Evolutionary conservation across 2,888 invertebrate species (phyloP).

Genomic region (Leptopilina syphax): DNA sequence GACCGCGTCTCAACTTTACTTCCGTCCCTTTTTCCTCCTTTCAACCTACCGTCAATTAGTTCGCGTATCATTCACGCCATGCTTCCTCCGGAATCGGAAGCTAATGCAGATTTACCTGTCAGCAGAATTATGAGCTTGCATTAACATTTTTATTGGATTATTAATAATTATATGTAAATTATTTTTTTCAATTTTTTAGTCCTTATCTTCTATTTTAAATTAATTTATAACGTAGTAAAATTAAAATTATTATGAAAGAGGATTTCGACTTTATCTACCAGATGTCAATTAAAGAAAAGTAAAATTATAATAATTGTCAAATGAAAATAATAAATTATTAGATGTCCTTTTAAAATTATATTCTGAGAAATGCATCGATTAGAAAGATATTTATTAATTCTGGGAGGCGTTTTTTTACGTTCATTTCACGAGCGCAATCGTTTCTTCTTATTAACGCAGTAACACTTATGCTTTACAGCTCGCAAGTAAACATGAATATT

Average conservation of each 20-base stretch:
- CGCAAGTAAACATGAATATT: conserved; percentile 16
- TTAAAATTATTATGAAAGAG: too few relatives aligned
- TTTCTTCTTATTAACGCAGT: conserved; percentile 25
- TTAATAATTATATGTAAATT: not conserved
- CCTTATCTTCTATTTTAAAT: too few relatives aligned
- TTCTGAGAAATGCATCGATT: too few relatives aligned
- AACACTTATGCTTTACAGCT: not conserved
- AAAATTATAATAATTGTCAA: too few relatives aligned
- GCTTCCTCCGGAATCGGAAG: conserved; percentile 21
- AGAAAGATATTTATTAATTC: too few relatives aligned
- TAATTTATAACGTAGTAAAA: too few relatives aligned
- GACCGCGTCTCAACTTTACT: conserved; percentile 68
- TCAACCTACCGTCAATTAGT: conserved; percentile 17
- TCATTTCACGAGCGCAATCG: conserved; percentile 16
- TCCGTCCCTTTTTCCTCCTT: conserved; percentile 45
- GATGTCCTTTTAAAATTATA: too few relatives aligned
- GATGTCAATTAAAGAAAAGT: too few relatives aligned
- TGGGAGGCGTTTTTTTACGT: too few relatives aligned
- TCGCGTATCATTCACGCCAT: conserved; percentile 33
- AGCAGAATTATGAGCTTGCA: not conserved
- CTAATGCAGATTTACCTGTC: conserved; percentile 21
- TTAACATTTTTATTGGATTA: not conserved
- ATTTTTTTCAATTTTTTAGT: too few relatives aligned
- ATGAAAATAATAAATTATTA: too few relatives aligned
- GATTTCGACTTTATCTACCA: too few relatives aligned